Conservation (phyloP, 2,113 vertebrate species). For the Protomyctophum bolini region DNA sequence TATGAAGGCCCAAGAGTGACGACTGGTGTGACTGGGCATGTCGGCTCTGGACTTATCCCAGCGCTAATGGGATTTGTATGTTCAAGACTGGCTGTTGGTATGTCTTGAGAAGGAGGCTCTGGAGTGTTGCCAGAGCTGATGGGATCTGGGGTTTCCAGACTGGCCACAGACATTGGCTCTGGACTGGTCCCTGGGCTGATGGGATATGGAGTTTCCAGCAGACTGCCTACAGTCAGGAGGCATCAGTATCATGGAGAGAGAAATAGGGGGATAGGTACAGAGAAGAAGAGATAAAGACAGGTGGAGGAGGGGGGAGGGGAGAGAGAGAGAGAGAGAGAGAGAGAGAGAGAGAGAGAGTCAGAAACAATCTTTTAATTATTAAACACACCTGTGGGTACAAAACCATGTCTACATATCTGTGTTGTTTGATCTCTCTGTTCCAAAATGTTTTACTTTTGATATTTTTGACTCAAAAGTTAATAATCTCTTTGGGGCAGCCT, state of each 20-base stretch:
- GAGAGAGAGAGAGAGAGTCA: not conserved
- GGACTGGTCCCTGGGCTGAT: constrained; percentile 71
- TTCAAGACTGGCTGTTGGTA: constrained; percentile 64
- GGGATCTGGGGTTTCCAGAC: constrained; percentile 60
- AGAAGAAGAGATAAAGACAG: not conserved
- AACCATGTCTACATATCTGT: no score
- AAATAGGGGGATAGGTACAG: not conserved
- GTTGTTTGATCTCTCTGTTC: no score
- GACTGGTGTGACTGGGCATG: constrained; percentile 47
- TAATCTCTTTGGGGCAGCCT: no score
- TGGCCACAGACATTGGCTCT: constrained; percentile 47
- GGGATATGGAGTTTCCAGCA: constrained; percentile 61
- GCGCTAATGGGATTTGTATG: constrained; percentile 51
- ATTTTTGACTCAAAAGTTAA: no score
- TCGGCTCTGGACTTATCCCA: constrained; percentile 30
- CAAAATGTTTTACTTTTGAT: no score
- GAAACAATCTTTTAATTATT: constrained; percentile 3
- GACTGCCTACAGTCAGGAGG: constrained; percentile 54
- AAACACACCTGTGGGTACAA: no score
- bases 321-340: not conserved
- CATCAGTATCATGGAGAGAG: not conserved
- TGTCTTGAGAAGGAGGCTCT: no score
- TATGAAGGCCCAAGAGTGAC: constrained; percentile 31
- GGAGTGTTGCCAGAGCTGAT: constrained; percentile 70
- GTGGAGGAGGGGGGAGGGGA: not conserved